Conservation (phyloP, 2,113 vertebrate genomes). For the Nerophis ophidion region DNA sequence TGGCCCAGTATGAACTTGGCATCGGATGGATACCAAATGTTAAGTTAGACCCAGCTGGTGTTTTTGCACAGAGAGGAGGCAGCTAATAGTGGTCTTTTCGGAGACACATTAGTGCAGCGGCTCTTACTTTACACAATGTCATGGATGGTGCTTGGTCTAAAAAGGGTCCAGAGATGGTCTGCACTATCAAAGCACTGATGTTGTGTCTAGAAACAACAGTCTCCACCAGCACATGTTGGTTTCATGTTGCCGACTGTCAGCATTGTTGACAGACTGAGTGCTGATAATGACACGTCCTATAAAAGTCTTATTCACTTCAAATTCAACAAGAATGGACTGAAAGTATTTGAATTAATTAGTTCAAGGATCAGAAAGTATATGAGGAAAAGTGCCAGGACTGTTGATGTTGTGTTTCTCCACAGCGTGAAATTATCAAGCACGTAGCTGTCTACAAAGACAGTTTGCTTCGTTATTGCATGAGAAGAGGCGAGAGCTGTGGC, state of each 20-base stretch:
- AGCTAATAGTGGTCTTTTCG: background rate
- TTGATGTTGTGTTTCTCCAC: no score
- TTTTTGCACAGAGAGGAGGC: no score
- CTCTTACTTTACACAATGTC: slow-evolving; percentile 2
- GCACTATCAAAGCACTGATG: slow-evolving; percentile 30
- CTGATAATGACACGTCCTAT: background rate
- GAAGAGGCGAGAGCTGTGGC: no score
- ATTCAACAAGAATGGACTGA: background rate
- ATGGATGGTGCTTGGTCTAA: slow-evolving; percentile 58
- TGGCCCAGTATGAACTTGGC: no score
- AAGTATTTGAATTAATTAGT: no score
- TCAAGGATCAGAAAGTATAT: no score
- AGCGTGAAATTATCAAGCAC: no score
- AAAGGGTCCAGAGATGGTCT: slow-evolving; percentile 10
- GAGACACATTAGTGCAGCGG: slow-evolving; percentile 4
- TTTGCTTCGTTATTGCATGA: no score
- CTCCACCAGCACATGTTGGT: slow-evolving; percentile 24
- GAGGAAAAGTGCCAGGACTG: no score
- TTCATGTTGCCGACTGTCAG: slow-evolving; percentile 18
- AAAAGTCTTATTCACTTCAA: background rate
- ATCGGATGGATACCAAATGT: no score
- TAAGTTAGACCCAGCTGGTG: no score
- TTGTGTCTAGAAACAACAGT: slow-evolving; percentile 49
- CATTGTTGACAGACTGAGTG: slow-evolving; percentile 16
- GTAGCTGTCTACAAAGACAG: no score